Conservation (phyloP, 2,113 vertebrate species). For the Cyphomyrus discorhynchus region DNA sequence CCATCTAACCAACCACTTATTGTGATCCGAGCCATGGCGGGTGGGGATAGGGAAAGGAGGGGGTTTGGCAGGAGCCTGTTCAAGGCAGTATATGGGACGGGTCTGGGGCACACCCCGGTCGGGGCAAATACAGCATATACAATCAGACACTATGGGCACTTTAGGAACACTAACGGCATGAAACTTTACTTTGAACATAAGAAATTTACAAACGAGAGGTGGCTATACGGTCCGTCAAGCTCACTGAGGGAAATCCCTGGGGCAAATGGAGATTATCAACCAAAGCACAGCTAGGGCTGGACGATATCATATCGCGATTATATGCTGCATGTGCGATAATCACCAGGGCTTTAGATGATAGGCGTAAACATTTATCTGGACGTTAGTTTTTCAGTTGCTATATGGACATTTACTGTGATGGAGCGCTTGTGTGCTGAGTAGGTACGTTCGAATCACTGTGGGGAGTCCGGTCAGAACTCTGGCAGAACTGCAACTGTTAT, state of each 20-base stretch:
- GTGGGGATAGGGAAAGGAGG: not conserved
- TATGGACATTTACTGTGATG: not conserved
- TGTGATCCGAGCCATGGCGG: not conserved
- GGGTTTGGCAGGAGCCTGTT: not conserved
- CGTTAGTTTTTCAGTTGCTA: not conserved
- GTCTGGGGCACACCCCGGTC: not conserved
- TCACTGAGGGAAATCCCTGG: not conserved
- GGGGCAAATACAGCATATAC: not conserved
- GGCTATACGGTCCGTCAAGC: too few species aligned
- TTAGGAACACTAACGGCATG: not conserved
- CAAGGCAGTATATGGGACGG: not conserved
- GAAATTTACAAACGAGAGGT: too few species aligned
- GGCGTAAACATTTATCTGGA: not conserved
- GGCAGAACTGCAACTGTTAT: too few species aligned
- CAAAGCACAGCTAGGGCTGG: not conserved
- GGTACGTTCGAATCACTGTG: too few species aligned
- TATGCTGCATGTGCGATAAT: not conserved
- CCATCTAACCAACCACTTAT: not conserved
- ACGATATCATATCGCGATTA: not conserved
- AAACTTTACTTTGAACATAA: too few species aligned
- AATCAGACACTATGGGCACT: not conserved
- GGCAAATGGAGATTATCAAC: not conserved
- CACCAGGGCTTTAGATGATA: not conserved
- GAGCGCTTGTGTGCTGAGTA: too few species aligned
- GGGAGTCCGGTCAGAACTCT: too few species aligned